phyloP scores from a whole-genome alignment of 30 jellyfish, hydroid and myxozoan genomes.

The Euphysa ruthae region DNA sequence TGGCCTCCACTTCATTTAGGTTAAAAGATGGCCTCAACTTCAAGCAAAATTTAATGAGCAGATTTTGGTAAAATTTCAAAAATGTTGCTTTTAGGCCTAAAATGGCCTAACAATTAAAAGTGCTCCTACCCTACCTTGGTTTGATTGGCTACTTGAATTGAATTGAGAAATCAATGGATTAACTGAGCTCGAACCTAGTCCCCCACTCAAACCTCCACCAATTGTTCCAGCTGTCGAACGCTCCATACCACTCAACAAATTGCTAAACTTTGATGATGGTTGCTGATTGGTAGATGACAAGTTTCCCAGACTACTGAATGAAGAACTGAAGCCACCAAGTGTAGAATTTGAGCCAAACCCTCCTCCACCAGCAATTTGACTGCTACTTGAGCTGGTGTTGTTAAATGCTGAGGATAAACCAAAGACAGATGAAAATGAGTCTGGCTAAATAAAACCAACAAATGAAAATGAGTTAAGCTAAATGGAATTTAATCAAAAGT shows the following conservation, averaged over 20 bases:
- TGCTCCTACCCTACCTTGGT: too few relatives aligned
- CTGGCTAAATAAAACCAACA: conserved; percentile 22
- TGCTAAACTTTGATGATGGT: conserved; percentile 1
- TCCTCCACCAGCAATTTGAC: conserved; percentile 57
- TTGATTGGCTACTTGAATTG: neutral
- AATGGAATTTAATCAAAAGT: too few relatives aligned
- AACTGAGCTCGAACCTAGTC: conserved; percentile 17
- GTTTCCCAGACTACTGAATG: conserved; percentile 64
- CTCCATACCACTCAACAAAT: neutral
- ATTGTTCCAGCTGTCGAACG: neutral
- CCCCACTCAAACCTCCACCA: conserved; percentile 5
- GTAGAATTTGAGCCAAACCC: too few relatives aligned
- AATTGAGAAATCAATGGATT: conserved; percentile 17
- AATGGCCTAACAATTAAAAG: too few relatives aligned
- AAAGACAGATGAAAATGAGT: conserved; percentile 32
- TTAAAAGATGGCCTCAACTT: too few relatives aligned
- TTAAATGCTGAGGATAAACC: conserved; percentile 27
- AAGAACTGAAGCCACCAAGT: conserved; percentile 59
- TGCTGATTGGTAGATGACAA: conserved; percentile 50
- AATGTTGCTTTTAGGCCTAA: too few relatives aligned
- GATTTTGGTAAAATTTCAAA: too few relatives aligned
- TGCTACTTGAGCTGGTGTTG: conserved; percentile 2
- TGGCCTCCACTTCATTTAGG: too few relatives aligned
- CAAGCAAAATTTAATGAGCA: too few relatives aligned
- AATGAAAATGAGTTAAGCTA: too few relatives aligned